Evolutionary conservation across 2,113 vertebrate genomes (phyloP), one percentile per base, ranked within the genome.

Genomic region (Sphaerodactylus townsendi): DNA sequence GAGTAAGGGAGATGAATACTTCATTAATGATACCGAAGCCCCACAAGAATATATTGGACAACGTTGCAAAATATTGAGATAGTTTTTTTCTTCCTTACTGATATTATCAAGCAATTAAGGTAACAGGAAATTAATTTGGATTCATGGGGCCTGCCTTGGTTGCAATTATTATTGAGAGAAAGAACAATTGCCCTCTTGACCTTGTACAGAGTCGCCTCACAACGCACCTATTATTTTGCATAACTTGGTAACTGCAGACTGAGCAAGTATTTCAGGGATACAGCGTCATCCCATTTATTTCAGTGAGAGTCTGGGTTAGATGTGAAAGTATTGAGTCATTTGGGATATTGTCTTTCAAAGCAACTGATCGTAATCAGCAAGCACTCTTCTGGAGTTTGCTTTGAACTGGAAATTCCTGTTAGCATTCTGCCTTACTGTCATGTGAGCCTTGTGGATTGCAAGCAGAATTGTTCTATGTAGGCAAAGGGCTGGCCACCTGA

Each of bases 51-150:
- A 37, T 30, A 73, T 28, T 69, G 2, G 0, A 3, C 11, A 62
- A 77, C 65, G 10, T 65, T 39, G 15, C 11, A 10, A 75, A 89
- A 85, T 37, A 69, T 84, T 0, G 0, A 81, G 78, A 14, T 4
- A 28, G 48, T 77, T 70, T 14, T n/a, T 81, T 23, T 84, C 14
- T 81, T 76, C 21, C 85, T 2, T 88, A 10, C 0, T 83, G 28
- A 59, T 90, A 37, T 4, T 75, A 48, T 70, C 81, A 78, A 81
- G 13, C 75, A 66, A 69, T 66, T 83, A 86, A 79, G 39, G 44
- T 35, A 35, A 14, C 39, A 77, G 9, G 62, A 69, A 89, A 84
- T 48, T 72, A 75, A 46, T 69, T 81, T 33, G 82, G 85, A 28
- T 17, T 88, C 39, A 5, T 7, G 1, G 0, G 0, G 33, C 3